Conservation (phyloP, 2,797 vertebrate species). For the Denticeps clupeoides region DNA sequence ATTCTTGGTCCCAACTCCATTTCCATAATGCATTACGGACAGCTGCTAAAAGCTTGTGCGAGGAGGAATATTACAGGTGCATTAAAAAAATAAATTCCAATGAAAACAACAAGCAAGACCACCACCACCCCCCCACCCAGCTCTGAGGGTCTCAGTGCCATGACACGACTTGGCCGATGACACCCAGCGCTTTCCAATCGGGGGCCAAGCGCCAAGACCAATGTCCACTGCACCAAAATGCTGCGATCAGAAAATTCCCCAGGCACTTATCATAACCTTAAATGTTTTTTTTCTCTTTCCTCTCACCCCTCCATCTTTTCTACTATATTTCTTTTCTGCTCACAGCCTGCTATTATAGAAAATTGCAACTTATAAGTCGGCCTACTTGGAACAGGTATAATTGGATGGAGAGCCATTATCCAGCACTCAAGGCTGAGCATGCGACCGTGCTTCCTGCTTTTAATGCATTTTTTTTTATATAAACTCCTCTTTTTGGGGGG, state of each 20-base stretch:
- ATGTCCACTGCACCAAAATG: not conserved
- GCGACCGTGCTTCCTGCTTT: constrained; percentile 28
- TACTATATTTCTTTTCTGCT: not conserved
- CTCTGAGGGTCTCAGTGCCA: not conserved
- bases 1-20: constrained; percentile 31
- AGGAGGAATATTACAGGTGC: constrained; percentile 29
- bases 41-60: constrained; percentile 42
- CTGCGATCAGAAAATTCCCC: constrained; percentile 16
- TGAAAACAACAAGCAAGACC: constrained; percentile 24
- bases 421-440: constrained; percentile 36
- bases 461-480: constrained; percentile 31
- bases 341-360: constrained; percentile 36
- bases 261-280: constrained; percentile 24
- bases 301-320: not conserved
- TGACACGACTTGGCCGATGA: too few species aligned
- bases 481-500: constrained; percentile 9
- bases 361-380: constrained; percentile 43
- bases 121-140: constrained; percentile 22
- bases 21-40: constrained; percentile 34
- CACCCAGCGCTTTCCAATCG: constrained; percentile 20
- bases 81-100: constrained; percentile 16
- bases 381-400: constrained; percentile 40
- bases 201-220: constrained; percentile 13
- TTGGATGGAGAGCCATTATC: constrained; percentile 41
- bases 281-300: constrained; percentile 15